phyloP scores from a whole-genome alignment of 2,888 invertebrate genomes.

The Octodonta nipae region DNA sequence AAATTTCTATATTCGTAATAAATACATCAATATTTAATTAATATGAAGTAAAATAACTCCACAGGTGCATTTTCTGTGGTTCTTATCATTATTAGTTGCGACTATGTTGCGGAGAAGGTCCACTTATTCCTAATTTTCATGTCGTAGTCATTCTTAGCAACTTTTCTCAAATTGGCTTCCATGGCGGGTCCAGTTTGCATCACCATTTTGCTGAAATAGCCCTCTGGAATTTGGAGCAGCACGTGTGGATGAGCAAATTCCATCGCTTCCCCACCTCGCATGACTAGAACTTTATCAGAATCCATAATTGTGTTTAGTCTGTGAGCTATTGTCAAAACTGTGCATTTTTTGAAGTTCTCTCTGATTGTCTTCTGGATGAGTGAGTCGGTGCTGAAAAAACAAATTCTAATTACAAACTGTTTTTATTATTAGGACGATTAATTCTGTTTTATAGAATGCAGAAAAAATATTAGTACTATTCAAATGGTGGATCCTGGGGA shows the following conservation, averaged over 20 bases:
- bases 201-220: conserved; percentile 28
- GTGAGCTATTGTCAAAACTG: conserved; percentile 72
- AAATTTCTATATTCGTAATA: too few species aligned
- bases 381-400: conserved; percentile 50
- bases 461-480: too few species aligned
- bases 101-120: too few species aligned
- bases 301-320: conserved; percentile 75
- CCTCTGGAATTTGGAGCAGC: conserved; percentile 25
- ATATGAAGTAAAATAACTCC: too few species aligned
- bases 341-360: conserved; percentile 57
- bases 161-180: conserved; percentile 19
- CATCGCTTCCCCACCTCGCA: conserved; percentile 40
- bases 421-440: too few species aligned
- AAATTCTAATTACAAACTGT: too few species aligned
- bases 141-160: conserved; percentile 19
- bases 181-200: conserved; percentile 26
- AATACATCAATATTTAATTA: too few species aligned
- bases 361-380: conserved; percentile 64
- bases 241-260: conserved; percentile 41
- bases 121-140: too few species aligned
- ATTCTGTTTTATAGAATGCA: too few species aligned
- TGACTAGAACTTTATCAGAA: conserved; percentile 55
- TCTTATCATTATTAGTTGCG: too few species aligned
- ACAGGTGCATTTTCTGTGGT: too few species aligned
- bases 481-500: too few species aligned